These are phyloP conservation scores for Microtus montanus DNA, from an alignment of 2,113 vertebrate species.

Conservation along the genomic window DNA sequence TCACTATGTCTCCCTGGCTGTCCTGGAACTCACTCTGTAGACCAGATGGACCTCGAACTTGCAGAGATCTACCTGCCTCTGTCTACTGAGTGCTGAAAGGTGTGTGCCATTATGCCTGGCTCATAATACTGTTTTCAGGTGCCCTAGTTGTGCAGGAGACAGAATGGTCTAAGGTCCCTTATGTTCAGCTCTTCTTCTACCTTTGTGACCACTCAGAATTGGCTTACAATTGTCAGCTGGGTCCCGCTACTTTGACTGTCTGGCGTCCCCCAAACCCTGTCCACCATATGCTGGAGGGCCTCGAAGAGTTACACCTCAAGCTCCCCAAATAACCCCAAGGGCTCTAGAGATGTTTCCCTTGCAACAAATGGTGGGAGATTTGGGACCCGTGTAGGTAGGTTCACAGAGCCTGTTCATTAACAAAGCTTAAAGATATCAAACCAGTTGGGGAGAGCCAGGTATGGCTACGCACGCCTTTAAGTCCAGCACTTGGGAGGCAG, in stretches of 20 bases:
- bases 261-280: not conserved
- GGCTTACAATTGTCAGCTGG: not conserved
- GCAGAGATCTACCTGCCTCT: not conserved
- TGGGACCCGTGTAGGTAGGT: not conserved
- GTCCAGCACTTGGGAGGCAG: not conserved
- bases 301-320: not conserved
- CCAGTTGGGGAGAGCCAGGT: not conserved
- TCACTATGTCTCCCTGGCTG: not conserved
- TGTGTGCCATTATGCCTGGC: not conserved
- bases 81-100: not conserved
- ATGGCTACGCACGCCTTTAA: rapidly evolving
- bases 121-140: not conserved
- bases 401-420: not conserved
- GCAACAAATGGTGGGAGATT: not conserved
- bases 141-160: not conserved
- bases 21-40: not conserved
- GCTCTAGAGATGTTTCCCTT: not conserved
- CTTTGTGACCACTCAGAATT: not conserved
- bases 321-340: not conserved
- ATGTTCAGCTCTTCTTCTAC: not conserved
- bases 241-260: not conserved
- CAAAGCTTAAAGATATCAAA: not conserved
- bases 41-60: not conserved
- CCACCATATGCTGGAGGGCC: not conserved
- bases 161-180: not conserved